phyloP scores from a whole-genome alignment of 2,888 invertebrate species.

The Lysandra coridon region DNA sequence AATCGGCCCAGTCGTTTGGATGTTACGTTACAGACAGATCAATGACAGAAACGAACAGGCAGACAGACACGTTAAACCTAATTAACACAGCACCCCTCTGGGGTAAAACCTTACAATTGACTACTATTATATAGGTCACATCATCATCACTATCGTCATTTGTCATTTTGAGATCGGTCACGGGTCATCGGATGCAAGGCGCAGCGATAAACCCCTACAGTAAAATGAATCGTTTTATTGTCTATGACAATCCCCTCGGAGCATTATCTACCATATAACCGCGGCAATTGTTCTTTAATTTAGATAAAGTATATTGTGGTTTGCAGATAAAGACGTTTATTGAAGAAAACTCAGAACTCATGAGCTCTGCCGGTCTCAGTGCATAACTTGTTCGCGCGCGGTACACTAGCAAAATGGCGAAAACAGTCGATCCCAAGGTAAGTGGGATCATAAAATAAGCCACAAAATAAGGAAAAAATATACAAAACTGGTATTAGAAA shows the following conservation, averaged over 20 bases:
- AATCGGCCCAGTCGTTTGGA: too few species aligned
- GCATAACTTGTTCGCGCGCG: slow-evolving; percentile 1
- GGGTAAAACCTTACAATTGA: too few species aligned
- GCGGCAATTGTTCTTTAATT: slow-evolving; percentile 61
- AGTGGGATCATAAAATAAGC: not conserved
- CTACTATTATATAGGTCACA: not conserved
- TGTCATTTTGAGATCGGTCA: slow-evolving; percentile 42
- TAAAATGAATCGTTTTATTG: slow-evolving; percentile 63
- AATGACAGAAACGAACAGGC: too few species aligned
- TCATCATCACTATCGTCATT: not conserved
- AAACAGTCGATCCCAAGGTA: slow-evolving; percentile 45
- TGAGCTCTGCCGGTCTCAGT: slow-evolving; percentile 19
- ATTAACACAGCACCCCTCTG: too few species aligned
- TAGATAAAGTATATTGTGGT: slow-evolving; percentile 68
- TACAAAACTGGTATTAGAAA: not conserved
- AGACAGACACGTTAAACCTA: too few species aligned
- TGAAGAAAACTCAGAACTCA: slow-evolving; percentile 53
- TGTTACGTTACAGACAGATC: too few species aligned
- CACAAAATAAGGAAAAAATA: not conserved
- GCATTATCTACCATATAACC: slow-evolving; percentile 50
- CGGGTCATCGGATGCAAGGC: slow-evolving; percentile 48
- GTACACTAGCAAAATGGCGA: slow-evolving; percentile 43
- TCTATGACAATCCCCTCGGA: slow-evolving; percentile 44
- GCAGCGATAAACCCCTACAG: slow-evolving; percentile 49
- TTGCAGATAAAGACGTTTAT: slow-evolving; percentile 69